Evolutionary conservation across 2,888 invertebrate genomes (phyloP).

Genomic region (Rhorus exstirpatorius): DNA sequence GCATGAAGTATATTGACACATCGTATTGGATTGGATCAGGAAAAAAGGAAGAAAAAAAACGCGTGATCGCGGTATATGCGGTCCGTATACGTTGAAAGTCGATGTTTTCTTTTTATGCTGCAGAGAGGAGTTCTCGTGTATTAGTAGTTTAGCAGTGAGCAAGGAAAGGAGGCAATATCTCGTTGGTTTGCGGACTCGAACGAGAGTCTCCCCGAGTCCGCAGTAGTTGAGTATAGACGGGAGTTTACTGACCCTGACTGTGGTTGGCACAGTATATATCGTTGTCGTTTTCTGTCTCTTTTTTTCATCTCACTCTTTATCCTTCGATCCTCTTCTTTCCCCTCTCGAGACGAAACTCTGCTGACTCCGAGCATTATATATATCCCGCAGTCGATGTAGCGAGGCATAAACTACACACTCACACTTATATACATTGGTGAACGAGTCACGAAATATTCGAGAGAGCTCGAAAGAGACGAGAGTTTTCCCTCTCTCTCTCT

Average conservation of each 20-base stretch:
- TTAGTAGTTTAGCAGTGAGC: constrained; percentile 33
- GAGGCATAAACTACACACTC: constrained; percentile 41
- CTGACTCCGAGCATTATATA: constrained; percentile 38
- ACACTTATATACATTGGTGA: constrained; percentile 31
- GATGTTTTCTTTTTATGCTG: constrained; percentile 25
- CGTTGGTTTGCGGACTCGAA: constrained; percentile 47
- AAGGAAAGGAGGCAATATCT: constrained; percentile 53
- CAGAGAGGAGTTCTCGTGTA: background rate
- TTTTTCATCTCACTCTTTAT: constrained; percentile 25
- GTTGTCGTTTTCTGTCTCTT: constrained; percentile 28
- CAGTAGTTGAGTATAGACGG: constrained; percentile 66
- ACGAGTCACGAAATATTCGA: constrained; percentile 34
- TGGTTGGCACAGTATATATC: constrained; percentile 65
- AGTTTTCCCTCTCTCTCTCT: constrained; percentile 14
- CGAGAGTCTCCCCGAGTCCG: constrained; percentile 58
- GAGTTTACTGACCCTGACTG: constrained; percentile 75
- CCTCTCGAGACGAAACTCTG: constrained; percentile 44
- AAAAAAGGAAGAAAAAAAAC: constrained; percentile 27
- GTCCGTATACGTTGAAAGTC: constrained; percentile 19
- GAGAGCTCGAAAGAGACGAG: constrained; percentile 40
- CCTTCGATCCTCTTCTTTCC: constrained; percentile 45
- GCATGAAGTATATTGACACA: constrained; percentile 2
- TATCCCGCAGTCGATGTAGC: constrained; percentile 40
- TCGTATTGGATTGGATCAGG: constrained; percentile 24
- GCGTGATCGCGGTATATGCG: constrained; percentile 14